Evolutionary conservation across 2,888 invertebrate species (phyloP).

Genomic region (Melipona bicolor): DNA sequence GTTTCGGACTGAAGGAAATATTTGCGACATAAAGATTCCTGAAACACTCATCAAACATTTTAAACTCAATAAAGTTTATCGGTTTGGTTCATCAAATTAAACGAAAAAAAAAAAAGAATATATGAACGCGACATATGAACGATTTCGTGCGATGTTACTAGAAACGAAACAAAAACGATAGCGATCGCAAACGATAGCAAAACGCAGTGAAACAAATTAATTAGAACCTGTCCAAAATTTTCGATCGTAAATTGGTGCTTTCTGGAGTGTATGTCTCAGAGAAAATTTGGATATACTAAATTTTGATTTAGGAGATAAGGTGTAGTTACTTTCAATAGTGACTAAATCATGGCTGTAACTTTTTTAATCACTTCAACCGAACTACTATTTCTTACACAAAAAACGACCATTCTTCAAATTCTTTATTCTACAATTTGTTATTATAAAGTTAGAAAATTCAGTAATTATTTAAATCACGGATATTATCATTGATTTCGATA

Average conservation of each 20-base stretch:
- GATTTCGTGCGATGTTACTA: background rate
- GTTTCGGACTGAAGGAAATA: background rate
- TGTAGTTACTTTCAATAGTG: conserved; percentile 66
- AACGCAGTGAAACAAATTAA: conserved; percentile 57
- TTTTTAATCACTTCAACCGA: conserved; percentile 68
- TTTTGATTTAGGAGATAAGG: conserved; percentile 63
- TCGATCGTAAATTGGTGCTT: conserved; percentile 66
- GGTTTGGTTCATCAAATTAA: background rate
- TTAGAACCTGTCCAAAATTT: conserved; percentile 68
- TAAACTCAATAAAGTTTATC: conserved; percentile 7
- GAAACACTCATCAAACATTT: conserved; percentile 14
- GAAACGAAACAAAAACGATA: background rate
- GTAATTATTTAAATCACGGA: too few relatives aligned
- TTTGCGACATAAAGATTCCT: conserved; percentile 10
- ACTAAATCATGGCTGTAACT: conserved; percentile 66
- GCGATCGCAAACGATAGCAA: background rate
- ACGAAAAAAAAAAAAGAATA: background rate
- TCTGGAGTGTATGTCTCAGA: conserved; percentile 39
- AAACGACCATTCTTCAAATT: background rate
- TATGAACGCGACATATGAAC: too few relatives aligned
- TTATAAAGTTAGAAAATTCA: too few relatives aligned
- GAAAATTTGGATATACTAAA: conserved; percentile 63
- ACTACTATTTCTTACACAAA: conserved; percentile 27
- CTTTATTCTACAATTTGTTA: background rate
- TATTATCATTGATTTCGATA: too few relatives aligned